Evolutionary conservation across 2,888 invertebrate genomes (phyloP).

Genomic region (Diaphora mendica): DNA sequence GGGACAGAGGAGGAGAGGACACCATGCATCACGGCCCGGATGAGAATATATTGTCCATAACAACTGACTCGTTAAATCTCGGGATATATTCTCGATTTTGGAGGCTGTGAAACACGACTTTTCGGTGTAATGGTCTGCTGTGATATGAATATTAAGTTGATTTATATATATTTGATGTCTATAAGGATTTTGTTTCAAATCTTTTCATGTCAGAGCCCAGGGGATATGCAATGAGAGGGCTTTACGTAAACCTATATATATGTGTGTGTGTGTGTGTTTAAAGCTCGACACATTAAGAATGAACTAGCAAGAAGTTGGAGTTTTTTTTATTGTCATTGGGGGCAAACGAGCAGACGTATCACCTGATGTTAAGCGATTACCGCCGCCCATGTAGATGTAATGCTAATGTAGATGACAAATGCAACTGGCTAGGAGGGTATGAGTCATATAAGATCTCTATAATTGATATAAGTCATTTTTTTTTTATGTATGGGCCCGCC

Average conservation of each 20-base stretch:
- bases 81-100: slow-evolving; percentile 26
- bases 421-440: too few relatives aligned
- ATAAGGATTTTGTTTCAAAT: slow-evolving; percentile 7
- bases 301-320: neutral
- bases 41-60: slow-evolving; percentile 47
- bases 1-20: slow-evolving; percentile 27
- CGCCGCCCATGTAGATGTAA: too few relatives aligned
- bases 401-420: too few relatives aligned
- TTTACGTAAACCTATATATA: neutral
- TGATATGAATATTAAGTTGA: slow-evolving; percentile 11
- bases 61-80: slow-evolving; percentile 48
- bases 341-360: too few relatives aligned
- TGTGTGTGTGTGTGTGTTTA: too few relatives aligned
- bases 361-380: too few relatives aligned
- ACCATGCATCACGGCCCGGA: slow-evolving; percentile 45
- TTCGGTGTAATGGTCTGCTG: slow-evolving; percentile 29
- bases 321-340: too few relatives aligned
- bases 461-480: too few relatives aligned
- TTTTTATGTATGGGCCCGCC: too few relatives aligned
- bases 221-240: neutral
- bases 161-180: slow-evolving; percentile 3
- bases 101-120: slow-evolving; percentile 15
- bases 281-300: neutral
- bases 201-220: neutral
- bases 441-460: too few relatives aligned